These are phyloP conservation scores for Bucco capensis DNA, from an alignment of 2,113 vertebrate genomes.

Conservation along the genomic window DNA sequence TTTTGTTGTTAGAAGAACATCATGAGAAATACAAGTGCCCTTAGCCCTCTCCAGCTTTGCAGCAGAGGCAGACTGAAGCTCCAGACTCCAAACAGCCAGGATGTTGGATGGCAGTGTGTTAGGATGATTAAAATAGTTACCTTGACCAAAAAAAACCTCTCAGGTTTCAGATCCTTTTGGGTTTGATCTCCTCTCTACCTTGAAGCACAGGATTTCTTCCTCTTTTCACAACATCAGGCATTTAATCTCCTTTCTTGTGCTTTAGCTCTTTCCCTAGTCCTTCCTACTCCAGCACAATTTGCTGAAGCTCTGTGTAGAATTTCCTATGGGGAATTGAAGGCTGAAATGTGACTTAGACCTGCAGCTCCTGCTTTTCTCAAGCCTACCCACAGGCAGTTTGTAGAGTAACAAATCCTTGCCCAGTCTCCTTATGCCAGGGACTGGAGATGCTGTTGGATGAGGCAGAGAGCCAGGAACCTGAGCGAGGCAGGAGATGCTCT, in stretches of 20 bases:
- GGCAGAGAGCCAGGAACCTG: background rate
- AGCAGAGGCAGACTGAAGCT: background rate
- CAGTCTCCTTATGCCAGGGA: background rate
- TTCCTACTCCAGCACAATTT: conserved; percentile 16
- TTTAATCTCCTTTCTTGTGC: background rate
- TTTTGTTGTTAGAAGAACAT: background rate
- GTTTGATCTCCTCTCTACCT: background rate
- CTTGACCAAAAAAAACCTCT: conserved; percentile 9
- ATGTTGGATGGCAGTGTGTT: background rate
- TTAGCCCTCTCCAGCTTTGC: background rate
- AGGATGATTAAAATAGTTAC: background rate
- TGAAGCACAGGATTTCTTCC: background rate
- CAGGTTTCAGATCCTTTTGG: conserved; percentile 2
- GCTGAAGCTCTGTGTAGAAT: conserved; percentile 2
- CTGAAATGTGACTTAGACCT: background rate
- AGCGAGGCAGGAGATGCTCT: no score
- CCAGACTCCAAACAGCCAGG: background rate
- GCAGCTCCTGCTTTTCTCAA: background rate
- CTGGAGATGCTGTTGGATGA: accelerated
- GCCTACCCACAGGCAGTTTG: background rate
- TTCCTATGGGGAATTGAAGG: background rate
- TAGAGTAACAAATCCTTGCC: background rate
- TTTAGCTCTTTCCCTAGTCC: background rate
- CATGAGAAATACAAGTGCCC: background rate
- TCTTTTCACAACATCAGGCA: background rate